Percentiles rank a stretch among this genome's conserved stretches.
Conservation (phyloP, 2,797 vertebrate genomes). For the Danio choprae region DNA sequence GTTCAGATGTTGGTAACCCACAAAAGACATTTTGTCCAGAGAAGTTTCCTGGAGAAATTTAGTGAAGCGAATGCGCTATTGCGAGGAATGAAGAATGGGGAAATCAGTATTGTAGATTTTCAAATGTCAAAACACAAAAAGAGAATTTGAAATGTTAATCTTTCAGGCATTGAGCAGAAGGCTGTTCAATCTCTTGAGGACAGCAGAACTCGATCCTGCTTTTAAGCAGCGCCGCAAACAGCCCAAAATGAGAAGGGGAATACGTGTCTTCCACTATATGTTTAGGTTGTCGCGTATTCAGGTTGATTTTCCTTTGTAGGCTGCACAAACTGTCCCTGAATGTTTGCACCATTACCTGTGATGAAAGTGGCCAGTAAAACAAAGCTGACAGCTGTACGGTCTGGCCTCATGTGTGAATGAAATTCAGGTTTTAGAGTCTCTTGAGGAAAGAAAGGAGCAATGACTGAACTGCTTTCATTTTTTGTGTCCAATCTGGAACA, state of each 20-base stretch:
- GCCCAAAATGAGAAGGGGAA: background rate
- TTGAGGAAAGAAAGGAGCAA: background rate
- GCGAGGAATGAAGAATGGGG: background rate
- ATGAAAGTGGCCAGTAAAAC: conserved; percentile 3
- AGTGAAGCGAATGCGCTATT: background rate
- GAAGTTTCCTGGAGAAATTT: background rate
- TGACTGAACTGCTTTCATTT: background rate
- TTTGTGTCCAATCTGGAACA: background rate
- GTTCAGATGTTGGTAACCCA: conserved; percentile 9
- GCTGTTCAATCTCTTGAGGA: conserved; percentile 13
- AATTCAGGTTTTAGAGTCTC: conserved; percentile 10
- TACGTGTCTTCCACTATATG: background rate
- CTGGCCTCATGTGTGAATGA: background rate
- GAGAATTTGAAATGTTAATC: conserved; percentile 13
- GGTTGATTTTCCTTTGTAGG: conserved; percentile 16
- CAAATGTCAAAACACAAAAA: conserved; percentile 24
- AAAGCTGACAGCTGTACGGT: background rate
- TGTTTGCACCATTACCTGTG: conserved; percentile 11
- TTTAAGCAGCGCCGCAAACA: conserved; percentile 19
- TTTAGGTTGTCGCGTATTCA: background rate
- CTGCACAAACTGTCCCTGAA: conserved; percentile 21
- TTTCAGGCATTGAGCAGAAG: background rate
- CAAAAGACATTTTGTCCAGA: background rate
- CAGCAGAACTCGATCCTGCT: background rate
- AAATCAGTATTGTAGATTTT: conserved; percentile 19